phyloP scores from a whole-genome alignment of 2,113 vertebrate species.

The human region DNA sequence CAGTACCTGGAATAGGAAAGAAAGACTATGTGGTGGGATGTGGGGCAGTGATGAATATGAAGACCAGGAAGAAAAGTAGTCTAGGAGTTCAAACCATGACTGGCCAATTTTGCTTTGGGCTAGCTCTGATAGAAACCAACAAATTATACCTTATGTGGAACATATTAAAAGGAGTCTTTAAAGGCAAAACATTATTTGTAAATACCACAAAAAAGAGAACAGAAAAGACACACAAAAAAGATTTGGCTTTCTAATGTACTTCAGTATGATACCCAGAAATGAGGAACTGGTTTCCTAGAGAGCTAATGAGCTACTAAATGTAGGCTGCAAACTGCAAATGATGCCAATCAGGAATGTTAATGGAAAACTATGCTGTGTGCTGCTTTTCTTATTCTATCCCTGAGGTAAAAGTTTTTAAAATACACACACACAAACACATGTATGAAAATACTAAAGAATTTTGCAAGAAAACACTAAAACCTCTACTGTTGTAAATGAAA shows the following conservation, averaged over 20 bases:
- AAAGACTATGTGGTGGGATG: background rate
- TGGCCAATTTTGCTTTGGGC: background rate
- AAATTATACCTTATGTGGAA: background rate
- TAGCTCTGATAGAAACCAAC: background rate
- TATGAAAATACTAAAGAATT: background rate
- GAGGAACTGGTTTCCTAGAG: constrained; percentile 27
- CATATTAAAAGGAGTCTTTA: background rate
- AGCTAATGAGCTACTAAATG: constrained; percentile 44
- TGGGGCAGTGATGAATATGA: background rate
- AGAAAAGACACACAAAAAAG: background rate
- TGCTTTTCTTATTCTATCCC: background rate
- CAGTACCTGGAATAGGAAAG: background rate
- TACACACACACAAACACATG: background rate
- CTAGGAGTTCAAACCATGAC: background rate
- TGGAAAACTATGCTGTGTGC: background rate
- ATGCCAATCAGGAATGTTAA: constrained; percentile 52
- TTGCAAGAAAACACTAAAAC: constrained; percentile 11
- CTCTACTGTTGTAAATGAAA: background rate
- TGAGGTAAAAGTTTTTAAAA: background rate
- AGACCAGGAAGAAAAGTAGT: background rate
- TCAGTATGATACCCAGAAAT: background rate
- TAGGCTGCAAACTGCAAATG: constrained; percentile 37
- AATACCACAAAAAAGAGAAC: background rate
- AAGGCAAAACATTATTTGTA: background rate
- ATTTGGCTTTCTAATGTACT: constrained; percentile 1